Conservation (phyloP, 1,140 invertebrate species). For the Drosophila bocqueti region DNA sequence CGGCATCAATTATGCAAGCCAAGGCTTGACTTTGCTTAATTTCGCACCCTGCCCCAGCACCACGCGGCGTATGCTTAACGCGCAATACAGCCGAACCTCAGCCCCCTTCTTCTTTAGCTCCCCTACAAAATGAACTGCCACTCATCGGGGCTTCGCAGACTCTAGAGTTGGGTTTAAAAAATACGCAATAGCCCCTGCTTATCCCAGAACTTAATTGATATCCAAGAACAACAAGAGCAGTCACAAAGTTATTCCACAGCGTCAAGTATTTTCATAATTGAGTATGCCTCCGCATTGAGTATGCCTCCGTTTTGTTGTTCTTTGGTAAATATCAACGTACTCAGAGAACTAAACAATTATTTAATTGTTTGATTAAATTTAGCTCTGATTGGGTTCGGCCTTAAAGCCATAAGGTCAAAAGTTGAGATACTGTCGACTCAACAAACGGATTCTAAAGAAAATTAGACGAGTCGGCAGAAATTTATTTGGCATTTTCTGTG, state of each 20-base stretch:
- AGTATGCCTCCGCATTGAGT: background rate
- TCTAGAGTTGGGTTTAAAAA: slow-evolving; percentile 6
- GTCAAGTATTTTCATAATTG: slow-evolving; percentile 32
- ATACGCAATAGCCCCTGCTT: slow-evolving; percentile 10
- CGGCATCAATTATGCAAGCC: slow-evolving; percentile 60
- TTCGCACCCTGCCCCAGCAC: slow-evolving; percentile 24
- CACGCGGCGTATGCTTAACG: slow-evolving; percentile 46
- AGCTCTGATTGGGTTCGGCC: slow-evolving; percentile 8
- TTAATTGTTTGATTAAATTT: slow-evolving; percentile 23
- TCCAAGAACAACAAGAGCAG: slow-evolving; percentile 28
- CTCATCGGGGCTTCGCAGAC: background rate
- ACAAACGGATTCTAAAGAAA: slow-evolving; percentile 1
- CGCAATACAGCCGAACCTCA: slow-evolving; percentile 9
- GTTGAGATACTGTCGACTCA: background rate
- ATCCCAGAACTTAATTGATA: slow-evolving; percentile 28
- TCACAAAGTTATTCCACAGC: slow-evolving; percentile 21
- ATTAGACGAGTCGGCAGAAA: slow-evolving; percentile 1
- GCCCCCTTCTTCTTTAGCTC: background rate
- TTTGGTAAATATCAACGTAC: slow-evolving; percentile 7
- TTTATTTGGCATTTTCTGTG: background rate
- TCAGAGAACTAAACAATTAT: slow-evolving; percentile 7
- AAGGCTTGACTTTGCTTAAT: slow-evolving; percentile 39
- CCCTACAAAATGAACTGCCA: slow-evolving; percentile 11
- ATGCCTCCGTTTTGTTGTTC: slow-evolving; percentile 10
- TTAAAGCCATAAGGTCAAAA: slow-evolving; percentile 12